phyloP scores from a whole-genome alignment of 1,140 invertebrate genomes.

The Campodea augens region DNA sequence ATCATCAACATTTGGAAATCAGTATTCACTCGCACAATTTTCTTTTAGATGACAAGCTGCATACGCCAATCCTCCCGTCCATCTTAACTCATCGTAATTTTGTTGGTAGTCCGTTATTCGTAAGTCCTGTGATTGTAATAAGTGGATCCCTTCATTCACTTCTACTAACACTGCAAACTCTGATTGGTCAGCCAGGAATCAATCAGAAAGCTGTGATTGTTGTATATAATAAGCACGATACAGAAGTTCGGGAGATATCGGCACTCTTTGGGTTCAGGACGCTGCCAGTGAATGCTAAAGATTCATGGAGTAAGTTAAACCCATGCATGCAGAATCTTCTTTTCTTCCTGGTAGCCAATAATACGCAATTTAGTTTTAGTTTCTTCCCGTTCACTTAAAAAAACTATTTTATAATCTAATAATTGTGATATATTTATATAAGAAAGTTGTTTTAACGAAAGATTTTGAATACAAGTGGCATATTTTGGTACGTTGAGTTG shows the following conservation, averaged over 20 bases:
- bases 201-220: conserved; percentile 19
- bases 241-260: conserved; percentile 20
- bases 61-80: conserved; percentile 25
- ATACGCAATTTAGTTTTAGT: too few relatives aligned
- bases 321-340: too few relatives aligned
- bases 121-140: conserved; percentile 27
- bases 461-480: too few relatives aligned
- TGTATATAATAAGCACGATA: conserved; percentile 14
- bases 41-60: conserved; percentile 22
- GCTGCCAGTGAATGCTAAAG: conserved; percentile 10
- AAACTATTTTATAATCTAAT: too few relatives aligned
- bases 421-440: too few relatives aligned
- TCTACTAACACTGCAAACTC: conserved; percentile 27
- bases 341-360: too few relatives aligned
- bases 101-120: conserved; percentile 24
- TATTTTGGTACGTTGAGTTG: too few relatives aligned
- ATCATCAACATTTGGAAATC: too few relatives aligned
- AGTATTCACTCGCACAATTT: too few relatives aligned
- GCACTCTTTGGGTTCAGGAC: conserved; percentile 22
- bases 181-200: conserved; percentile 30
- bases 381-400: too few relatives aligned
- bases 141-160: conserved; percentile 23
- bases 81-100: conserved; percentile 24
- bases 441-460: too few relatives aligned
- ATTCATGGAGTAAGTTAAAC: neutral